These are phyloP conservation scores for Polypterus senegalus DNA, from an alignment of 2,113 vertebrate species.

Conservation along the genomic window DNA sequence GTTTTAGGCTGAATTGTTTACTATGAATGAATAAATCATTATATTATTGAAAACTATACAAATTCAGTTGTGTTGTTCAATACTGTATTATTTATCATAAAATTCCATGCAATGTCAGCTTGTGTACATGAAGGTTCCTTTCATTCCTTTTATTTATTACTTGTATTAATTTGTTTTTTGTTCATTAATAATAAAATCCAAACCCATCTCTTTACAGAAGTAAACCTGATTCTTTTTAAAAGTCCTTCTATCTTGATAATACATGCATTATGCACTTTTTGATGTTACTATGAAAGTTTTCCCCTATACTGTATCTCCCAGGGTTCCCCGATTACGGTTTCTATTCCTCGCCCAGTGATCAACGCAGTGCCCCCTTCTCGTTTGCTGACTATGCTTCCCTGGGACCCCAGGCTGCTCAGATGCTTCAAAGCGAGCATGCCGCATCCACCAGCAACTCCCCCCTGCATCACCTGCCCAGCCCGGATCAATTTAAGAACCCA, in stretches of 20 bases:
- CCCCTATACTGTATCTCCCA: constrained; percentile 55
- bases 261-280: constrained; percentile 16
- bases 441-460: constrained; percentile 67
- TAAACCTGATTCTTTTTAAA: too few species aligned
- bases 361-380: constrained; percentile 66
- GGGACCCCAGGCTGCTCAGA: constrained; percentile 68
- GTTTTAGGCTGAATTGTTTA: too few species aligned
- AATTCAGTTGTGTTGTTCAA: too few species aligned
- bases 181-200: too few species aligned
- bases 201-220: too few species aligned
- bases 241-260: not conserved
- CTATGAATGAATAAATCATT: too few species aligned
- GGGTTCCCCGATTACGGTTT: constrained; percentile 71
- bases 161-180: too few species aligned
- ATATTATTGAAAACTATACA: too few species aligned
- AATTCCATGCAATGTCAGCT: too few species aligned
- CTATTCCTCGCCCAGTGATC: constrained; percentile 71
- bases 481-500: constrained; percentile 81
- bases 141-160: too few species aligned
- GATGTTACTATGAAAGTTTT: constrained; percentile 38
- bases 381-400: constrained; percentile 73
- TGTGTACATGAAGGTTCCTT: too few species aligned
- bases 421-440: constrained; percentile 72
- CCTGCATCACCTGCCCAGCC: constrained; percentile 55
- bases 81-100: too few species aligned